A percentile compares a stretch with the other conserved stretches of the same genome.
phyloP scores from a whole-genome alignment of 2,888 invertebrate species.

The Aleiodes testaceus region DNA sequence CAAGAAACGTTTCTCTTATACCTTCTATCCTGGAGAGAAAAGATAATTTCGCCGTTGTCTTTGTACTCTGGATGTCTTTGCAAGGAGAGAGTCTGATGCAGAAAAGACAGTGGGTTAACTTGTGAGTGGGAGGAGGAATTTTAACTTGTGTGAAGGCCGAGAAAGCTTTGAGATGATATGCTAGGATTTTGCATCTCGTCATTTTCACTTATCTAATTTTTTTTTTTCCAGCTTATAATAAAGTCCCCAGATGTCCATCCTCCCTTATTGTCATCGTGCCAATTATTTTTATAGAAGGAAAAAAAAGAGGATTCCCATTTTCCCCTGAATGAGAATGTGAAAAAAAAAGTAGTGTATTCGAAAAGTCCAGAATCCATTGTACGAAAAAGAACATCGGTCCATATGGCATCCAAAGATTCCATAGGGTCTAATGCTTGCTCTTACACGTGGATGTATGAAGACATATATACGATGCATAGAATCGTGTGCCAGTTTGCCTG shows the following conservation, averaged over 20 bases:
- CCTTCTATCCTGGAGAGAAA: neutral
- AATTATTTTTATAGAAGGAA: neutral
- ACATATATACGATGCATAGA: conserved; percentile 25
- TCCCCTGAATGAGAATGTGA: neutral
- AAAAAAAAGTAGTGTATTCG: conserved; percentile 16
- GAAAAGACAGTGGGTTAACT: conserved; percentile 16
- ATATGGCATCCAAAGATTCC: conserved; percentile 65
- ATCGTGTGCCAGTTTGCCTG: conserved; percentile 27
- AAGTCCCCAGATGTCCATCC: neutral
- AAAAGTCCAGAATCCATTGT: conserved; percentile 51
- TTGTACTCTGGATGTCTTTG: conserved; percentile 6
- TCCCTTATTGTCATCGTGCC: no score
- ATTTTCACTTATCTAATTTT: conserved; percentile 11
- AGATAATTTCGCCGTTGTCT: conserved; percentile 28
- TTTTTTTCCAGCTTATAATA: no score
- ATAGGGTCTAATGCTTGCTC: conserved; percentile 36
- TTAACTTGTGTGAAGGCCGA: conserved; percentile 27
- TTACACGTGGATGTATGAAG: conserved; percentile 20
- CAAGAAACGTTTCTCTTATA: conserved; percentile 47
- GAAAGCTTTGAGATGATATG: conserved; percentile 23
- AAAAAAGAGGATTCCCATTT: conserved; percentile 17
- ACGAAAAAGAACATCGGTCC: conserved; percentile 58
- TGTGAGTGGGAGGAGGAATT: neutral
- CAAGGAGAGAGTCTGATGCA: conserved; percentile 4
- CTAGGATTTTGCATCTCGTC: conserved; percentile 21